Evolutionary conservation across 2,797 vertebrate genomes (phyloP), one percentile per base, ranked within the genome.

Genomic region (Enteromius afrohamiltoni): DNA sequence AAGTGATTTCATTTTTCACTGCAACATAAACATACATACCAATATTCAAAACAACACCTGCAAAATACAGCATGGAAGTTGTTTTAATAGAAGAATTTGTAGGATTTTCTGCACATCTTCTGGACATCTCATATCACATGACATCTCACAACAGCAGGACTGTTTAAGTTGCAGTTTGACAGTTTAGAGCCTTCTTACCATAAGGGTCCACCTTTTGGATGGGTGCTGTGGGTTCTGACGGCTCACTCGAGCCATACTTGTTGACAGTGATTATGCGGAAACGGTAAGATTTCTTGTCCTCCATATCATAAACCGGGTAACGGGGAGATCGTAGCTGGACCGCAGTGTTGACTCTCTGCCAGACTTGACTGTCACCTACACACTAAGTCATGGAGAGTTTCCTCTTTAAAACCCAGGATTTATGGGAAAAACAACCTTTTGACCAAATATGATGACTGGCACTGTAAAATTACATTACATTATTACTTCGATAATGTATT

Each of bases 251-350:
- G 47, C 97, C 97, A 21, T 96, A 93, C 89, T 93, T 91, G 91
- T 97, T 99, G 83, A 95, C 96, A 0, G 97, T 95, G 89, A 94
- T 90, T 74, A 98, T 96, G 79, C 97, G 93, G 93, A 99, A 99
- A 90, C 96, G 94, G 47, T 98, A 99, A 0, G 94, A 87, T 89
- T 97, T 96, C 84, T 95, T 96, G 76, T 98, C 97, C 10, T 95
- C 96, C 83, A 99, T 95, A 92, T 99, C 97, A 86, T 96, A 99
- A 73, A 99, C 93, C 0, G 98, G 96, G 51, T 95, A 98, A 70
- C 97, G 96, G 0, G 98, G 98, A 1, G 97, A 97, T 88, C 92
- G 93, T 87, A 98, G 95, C 9, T 95, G 93, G 77, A 95, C 95
- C 40, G 96, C 94, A 0, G 96, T 93, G 80, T 98, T 97, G 91